Evolutionary conservation across 2,888 invertebrate genomes (phyloP), one percentile per base, ranked within the genome.

Genomic region (Allophyes oxyacanthae): DNA sequence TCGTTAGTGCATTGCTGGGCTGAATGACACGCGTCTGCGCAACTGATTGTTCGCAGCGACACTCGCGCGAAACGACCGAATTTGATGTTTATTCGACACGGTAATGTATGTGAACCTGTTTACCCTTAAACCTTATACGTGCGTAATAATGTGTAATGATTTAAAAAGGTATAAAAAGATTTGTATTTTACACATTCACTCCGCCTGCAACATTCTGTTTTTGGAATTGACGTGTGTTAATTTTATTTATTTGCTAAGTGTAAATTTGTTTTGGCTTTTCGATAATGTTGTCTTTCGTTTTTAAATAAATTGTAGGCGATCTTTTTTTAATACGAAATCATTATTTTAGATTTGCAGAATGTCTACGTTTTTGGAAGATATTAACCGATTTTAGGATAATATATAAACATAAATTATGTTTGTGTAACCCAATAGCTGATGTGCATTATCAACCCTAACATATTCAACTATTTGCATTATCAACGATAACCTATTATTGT

Each of bases 1-100:
- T 94, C 89, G 93, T 94, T 94, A 94, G 90, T 87, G 92, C 92
- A 89, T 87, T 83, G 90, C 89, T 61, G 45, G 44, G 68, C 74
- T 84, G 89, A 90, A 85, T 86, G 93, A 91, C 92, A 83, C 83
- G 81, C 86, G 90, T 91, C 91, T 64, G 68, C 71, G 64, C 75
- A 63, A 70, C 83, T 84, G 89, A 90, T 89, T 90, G 90, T 90
- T 82, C 78, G 65, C 81, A 70, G 65, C 75, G 65, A 66, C 66
- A 72, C 66, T 72, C 46, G 65, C 48, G 54, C 51, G 55, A 64
- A 57, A 66, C 65, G 73, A 55, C 72, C 74, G 78, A 80, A 79
- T 81, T 83, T 83, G 81, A 82, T 78, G 72, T 77, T 74, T 77
- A 77, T 78, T 75, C 75, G 64, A 52, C 55, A 44, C 53, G 45